Evolutionary conservation across 1,140 invertebrate species (phyloP).

Genomic region (Halesus radiatus): DNA sequence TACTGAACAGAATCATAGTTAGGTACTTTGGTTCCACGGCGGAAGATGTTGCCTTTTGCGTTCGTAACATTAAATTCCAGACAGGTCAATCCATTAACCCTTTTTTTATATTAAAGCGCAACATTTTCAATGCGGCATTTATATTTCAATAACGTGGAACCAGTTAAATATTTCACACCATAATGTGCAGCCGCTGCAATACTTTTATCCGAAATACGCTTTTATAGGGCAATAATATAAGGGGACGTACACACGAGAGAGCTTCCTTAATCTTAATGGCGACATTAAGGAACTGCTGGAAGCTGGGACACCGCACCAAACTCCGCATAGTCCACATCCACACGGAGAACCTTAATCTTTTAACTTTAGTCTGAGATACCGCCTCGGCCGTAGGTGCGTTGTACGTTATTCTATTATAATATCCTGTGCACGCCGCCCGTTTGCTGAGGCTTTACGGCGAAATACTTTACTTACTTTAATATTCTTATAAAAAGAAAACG

Average conservation of each 20-base stretch:
- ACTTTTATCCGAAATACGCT: slow-evolving; percentile 38
- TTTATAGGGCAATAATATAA: slow-evolving; percentile 47
- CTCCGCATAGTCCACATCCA: no score
- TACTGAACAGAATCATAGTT: no score
- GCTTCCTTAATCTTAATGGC: slow-evolving; percentile 54
- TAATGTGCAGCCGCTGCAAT: slow-evolving; percentile 19
- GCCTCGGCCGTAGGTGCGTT: no score
- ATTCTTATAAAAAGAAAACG: no score
- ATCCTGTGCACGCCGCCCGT: no score
- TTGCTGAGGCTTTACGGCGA: no score
- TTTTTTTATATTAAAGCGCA: not conserved
- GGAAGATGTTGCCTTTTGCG: no score
- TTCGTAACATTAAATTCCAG: no score
- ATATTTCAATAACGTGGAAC: slow-evolving; percentile 14
- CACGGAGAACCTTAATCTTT: slow-evolving; percentile 6
- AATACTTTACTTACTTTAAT: no score
- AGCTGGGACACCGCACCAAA: not conserved
- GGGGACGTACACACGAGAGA: slow-evolving; percentile 35
- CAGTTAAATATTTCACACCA: not conserved
- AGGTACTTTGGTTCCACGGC: no score
- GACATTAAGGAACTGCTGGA: slow-evolving; percentile 38
- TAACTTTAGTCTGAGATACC: slow-evolving; percentile 1
- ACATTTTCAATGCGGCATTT: slow-evolving; percentile 26
- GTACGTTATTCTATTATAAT: no score
- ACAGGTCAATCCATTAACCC: no score